phyloP scores from a whole-genome alignment of 2,888 invertebrate species.

The Leucoma salicis region DNA sequence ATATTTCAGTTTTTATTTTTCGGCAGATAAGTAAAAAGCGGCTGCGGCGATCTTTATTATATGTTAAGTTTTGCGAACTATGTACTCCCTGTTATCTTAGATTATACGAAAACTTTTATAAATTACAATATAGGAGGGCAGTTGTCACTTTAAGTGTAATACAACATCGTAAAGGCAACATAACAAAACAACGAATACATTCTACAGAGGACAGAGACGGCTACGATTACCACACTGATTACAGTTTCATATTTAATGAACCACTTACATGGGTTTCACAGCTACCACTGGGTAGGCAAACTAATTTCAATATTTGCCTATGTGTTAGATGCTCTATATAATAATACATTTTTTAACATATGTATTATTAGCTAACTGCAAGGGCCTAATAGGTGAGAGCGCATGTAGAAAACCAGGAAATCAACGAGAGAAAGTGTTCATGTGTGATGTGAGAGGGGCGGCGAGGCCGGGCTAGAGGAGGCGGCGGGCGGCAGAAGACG shows the following conservation, averaged over 20 bases:
- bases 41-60: too few species aligned
- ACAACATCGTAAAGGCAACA: background rate
- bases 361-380: background rate
- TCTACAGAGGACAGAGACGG: conserved; percentile 38
- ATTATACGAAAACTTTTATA: too few species aligned
- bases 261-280: conserved; percentile 63
- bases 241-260: conserved; percentile 78
- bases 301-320: conserved; percentile 71
- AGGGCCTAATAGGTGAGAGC: conserved; percentile 20
- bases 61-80: too few species aligned
- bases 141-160: conserved; percentile 13
- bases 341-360: conserved; percentile 5
- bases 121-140: too few species aligned
- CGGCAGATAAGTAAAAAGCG: too few species aligned
- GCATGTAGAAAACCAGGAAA: conserved; percentile 65
- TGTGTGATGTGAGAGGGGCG: conserved; percentile 67
- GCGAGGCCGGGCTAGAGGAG: conserved; percentile 46
- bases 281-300: conserved; percentile 56
- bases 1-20: too few species aligned
- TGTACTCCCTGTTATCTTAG: too few species aligned
- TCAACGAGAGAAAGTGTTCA: conserved; percentile 73
- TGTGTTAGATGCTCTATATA: conserved; percentile 49
- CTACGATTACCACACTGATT: conserved; percentile 71
- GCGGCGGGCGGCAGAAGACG: conserved; percentile 69
- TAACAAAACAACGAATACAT: background rate